Evolutionary conservation across 2,888 invertebrate species (phyloP).

Genomic region (Caenorhabditis macrosperma): DNA sequence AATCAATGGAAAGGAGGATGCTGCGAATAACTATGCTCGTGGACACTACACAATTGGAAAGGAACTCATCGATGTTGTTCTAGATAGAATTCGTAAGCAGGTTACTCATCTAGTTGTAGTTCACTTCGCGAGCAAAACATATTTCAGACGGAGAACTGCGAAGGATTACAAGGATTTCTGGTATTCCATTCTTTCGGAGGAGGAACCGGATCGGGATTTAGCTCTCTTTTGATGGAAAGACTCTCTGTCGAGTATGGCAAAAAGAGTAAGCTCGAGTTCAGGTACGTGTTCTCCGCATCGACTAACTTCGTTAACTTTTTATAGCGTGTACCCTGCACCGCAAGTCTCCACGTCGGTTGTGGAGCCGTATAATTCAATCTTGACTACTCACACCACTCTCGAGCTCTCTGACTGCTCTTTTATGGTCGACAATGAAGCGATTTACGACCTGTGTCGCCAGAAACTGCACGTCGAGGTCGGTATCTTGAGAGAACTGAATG

Average conservation of each 20-base stretch:
- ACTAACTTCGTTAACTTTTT: too few relatives aligned
- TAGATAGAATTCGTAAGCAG: slow-evolving; percentile 86
- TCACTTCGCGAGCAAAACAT: slow-evolving; percentile 2
- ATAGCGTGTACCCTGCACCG: slow-evolving; percentile 71
- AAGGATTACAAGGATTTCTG: slow-evolving; percentile 83
- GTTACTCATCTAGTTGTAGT: neutral
- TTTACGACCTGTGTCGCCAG: slow-evolving; percentile 91
- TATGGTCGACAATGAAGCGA: slow-evolving; percentile 93
- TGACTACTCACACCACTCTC: slow-evolving; percentile 93
- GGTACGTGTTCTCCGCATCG: slow-evolving; percentile 26
- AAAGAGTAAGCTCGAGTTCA: slow-evolving; percentile 90
- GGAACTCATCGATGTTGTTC: slow-evolving; percentile 83
- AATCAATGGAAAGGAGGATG: slow-evolving; percentile 94
- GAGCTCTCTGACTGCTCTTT: slow-evolving; percentile 97
- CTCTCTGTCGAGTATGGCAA: slow-evolving; percentile 89
- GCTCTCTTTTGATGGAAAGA: slow-evolving; percentile 90
- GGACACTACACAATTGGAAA: slow-evolving; percentile 94
- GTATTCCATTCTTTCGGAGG: slow-evolving; percentile 86
- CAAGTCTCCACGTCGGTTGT: slow-evolving; percentile 92
- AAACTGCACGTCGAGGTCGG: slow-evolving; percentile 83
- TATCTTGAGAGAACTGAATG: slow-evolving; percentile 1
- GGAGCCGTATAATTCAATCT: slow-evolving; percentile 95
- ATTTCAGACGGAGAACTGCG: slow-evolving; percentile 86
- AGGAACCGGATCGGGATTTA: slow-evolving; percentile 92
- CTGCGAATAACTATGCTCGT: slow-evolving; percentile 96